A percentile compares a stretch with the other conserved stretches of the same genome.
These are phyloP conservation scores for Parelbella ahira DNA, from an alignment of 2,888 invertebrate species.

Conservation along the genomic window DNA sequence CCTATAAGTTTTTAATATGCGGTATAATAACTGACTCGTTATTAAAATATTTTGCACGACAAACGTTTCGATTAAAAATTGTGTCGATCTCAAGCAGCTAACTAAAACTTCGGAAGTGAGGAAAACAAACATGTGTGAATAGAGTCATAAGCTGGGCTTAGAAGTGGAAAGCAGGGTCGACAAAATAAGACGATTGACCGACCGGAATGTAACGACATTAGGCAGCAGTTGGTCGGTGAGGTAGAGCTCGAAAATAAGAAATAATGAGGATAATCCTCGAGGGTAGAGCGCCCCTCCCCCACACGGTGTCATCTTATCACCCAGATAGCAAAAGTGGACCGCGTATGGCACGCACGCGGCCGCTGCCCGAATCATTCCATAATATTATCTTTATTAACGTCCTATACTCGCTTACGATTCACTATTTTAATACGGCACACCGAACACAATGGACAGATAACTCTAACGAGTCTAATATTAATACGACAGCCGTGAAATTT, in stretches of 20 bases:
- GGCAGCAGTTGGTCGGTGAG: slow-evolving; percentile 34
- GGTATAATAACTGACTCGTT: no score
- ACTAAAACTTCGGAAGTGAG: slow-evolving; percentile 15
- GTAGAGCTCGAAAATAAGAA: slow-evolving; percentile 50
- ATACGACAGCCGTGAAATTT: slow-evolving; percentile 60
- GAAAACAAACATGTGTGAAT: slow-evolving; percentile 23
- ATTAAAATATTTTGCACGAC: no score
- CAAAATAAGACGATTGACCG: slow-evolving; percentile 33
- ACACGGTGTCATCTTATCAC: slow-evolving; percentile 53
- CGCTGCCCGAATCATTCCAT: slow-evolving; percentile 51
- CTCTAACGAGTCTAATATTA: slow-evolving; percentile 50
- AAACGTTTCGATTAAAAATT: no score
- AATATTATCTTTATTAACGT: slow-evolving; percentile 66
- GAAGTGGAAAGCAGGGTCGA: slow-evolving; percentile 25
- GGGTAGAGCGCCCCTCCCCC: slow-evolving; percentile 44
- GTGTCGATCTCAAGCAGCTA: not conserved
- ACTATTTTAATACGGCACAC: slow-evolving; percentile 62
- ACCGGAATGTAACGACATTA: slow-evolving; percentile 33
- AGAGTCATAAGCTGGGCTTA: slow-evolving; percentile 23
- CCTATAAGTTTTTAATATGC: no score
- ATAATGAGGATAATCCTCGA: slow-evolving; percentile 64
- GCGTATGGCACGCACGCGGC: slow-evolving; percentile 53
- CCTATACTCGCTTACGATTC: slow-evolving; percentile 48
- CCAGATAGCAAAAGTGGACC: slow-evolving; percentile 66
- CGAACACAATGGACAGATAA: slow-evolving; percentile 57